Base-by-base conservation (phyloP, 2,113 vertebrate species). In the Brachyhypopomus occidentalis region DNA sequence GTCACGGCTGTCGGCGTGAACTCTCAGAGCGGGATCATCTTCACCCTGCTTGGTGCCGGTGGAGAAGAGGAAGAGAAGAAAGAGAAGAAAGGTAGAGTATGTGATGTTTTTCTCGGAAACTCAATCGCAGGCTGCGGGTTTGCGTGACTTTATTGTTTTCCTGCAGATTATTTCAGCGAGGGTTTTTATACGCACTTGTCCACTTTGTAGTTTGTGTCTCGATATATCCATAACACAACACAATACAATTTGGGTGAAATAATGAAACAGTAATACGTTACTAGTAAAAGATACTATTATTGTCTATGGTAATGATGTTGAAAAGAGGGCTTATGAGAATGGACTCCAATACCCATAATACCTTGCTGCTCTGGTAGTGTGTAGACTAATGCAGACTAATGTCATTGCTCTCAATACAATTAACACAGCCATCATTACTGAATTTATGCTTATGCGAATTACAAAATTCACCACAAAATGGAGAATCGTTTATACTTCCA, bases 21-120 rank as follows among this genome's bases (percentile, higher is more conserved):
- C 91, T 99, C 98, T 83, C 98, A 99, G 92, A 99, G 97, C 1
- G 98, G 98, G 83, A 99, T 99, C 88, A 99, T 99, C 90, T 98
- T 98, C 83, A 98, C 98, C 4, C 91, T 99, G 82, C 93, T 99
- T 71, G 96, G 97, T 4, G 96, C 97, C 9, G 94, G 97, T 5
- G 91, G 92, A 34, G 96, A 95, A 86, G 97, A 99, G 80, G 97
- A 99, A 89, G 97, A 99, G 87, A 98, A 98, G 91, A 98, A 99
- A 88, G 96, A 98, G 86, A 99, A 99, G 92, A 99, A 99, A 98
- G 96, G 97, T 97, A 92, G n/a, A 76, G 52, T 67, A n/a, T 60
- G 79, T 69, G 62, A 62, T 64, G 59, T 41, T 5, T 41, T 25
- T 27, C n/a, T n/a, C 19, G 1, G 38, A 55, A 72, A 11, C 4